Conservation (phyloP, 2,113 vertebrate species). For the Actenoides lindsayi region DNA sequence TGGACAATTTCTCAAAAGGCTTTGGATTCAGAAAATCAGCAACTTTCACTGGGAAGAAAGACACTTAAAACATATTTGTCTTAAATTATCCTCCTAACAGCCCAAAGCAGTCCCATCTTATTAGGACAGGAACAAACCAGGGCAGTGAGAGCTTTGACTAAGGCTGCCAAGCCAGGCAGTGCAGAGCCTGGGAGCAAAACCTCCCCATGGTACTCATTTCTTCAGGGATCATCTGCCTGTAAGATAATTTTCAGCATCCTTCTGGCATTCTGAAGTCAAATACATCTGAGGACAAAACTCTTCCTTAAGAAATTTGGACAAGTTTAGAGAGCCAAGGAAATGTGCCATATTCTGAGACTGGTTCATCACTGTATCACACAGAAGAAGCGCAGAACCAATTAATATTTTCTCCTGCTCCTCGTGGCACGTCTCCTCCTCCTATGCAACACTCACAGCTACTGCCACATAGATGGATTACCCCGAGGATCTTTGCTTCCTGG, state of each 20-base stretch:
- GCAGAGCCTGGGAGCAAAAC: neutral
- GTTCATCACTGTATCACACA: accelerated
- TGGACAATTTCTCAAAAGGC: neutral
- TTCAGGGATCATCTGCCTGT: neutral
- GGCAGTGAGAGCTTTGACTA: neutral
- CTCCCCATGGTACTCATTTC: neutral
- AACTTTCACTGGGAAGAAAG: neutral
- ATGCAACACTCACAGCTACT: neutral
- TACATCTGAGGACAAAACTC: neutral
- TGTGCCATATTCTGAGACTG: neutral
- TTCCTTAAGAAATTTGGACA: neutral
- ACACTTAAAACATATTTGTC: neutral
- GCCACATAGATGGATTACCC: neutral
- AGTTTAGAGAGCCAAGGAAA: neutral
- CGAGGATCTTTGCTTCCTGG: neutral
- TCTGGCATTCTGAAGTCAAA: neutral
- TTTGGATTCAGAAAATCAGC: neutral
- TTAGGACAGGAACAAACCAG: neutral
- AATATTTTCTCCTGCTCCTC: neutral
- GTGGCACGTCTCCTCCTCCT: neutral
- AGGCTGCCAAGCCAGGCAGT: neutral
- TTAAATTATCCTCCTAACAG: neutral
- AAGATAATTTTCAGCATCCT: neutral
- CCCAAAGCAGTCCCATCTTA: neutral
- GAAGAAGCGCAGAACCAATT: neutral